Base-by-base conservation (phyloP, 2,888 invertebrate species). In the Frankliniella intonsa region DNA sequence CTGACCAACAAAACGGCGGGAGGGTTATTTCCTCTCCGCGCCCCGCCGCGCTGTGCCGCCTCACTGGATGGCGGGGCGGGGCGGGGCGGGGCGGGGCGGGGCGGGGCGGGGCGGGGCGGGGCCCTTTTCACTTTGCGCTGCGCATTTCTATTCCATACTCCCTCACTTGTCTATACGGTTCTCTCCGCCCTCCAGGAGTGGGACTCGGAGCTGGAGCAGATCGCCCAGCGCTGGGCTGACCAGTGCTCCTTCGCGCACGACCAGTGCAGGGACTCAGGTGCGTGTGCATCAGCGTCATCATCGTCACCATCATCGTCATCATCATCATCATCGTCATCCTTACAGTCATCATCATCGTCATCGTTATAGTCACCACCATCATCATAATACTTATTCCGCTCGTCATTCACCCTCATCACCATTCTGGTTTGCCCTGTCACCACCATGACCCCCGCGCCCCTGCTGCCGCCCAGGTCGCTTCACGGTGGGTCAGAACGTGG, bases 401-500 rank as follows among this genome's bases (percentile, higher is more conserved):
- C 55, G 17, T 55, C 55, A 17, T n/a, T 55, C 55, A 55, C 8
- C 11, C 17, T 7, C 55, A 1, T 55, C 55, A 55, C 17, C 55
- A 55, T 55, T 55, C 17, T 55, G 11, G 55, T 55, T 55, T n/a
- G n/a, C n/a, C n/a, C n/a, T n/a, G n/a, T n/a, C n/a, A n/a, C n/a
- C n/a, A n/a, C n/a, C n/a, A n/a, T n/a, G n/a, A n/a, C n/a, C n/a
- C n/a, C n/a, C n/a, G n/a, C n/a, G n/a, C n/a, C 5, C 38, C 38
- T 38, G 38, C 2, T 38, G 2, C 38, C 83, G 85, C 86, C 62
- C 85, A 91, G 94, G 91, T 84, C 91, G 94, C 84, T 95, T 94
- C 88, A 91, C 92, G 0, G 94, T 95, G 84, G 95, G 95, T 22
- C 95, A 95, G 88, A 95, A 95, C 88, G 90, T 95, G 83, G 94